Percentiles rank a stretch among this genome's conserved stretches.
Conservation (phyloP, 2,797 vertebrate genomes). For the Ambastaia sidthimunki region DNA sequence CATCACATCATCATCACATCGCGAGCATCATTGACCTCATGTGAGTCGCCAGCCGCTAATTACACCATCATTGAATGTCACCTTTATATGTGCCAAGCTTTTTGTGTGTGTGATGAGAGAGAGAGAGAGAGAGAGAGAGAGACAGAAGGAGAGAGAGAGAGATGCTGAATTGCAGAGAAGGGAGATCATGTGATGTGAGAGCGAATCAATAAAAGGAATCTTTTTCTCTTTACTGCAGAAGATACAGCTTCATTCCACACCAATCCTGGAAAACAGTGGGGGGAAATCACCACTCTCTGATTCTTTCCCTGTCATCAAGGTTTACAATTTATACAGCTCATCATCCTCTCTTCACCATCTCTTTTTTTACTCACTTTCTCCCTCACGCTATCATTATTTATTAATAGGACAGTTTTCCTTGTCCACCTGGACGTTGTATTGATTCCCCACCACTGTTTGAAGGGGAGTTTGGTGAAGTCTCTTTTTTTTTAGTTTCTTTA, state of each 20-base stretch:
- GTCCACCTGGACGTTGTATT: constrained; percentile 49
- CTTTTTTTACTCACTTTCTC: not conserved
- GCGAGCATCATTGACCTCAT: constrained; percentile 32
- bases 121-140: too few relatives aligned
- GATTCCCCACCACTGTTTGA: constrained; percentile 44
- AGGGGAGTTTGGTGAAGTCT: constrained; percentile 9
- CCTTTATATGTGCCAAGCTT: constrained; percentile 42
- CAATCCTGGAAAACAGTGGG: constrained; percentile 4
- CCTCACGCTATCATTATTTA: constrained; percentile 46
- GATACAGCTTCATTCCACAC: constrained; percentile 30
- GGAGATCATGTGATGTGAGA: constrained; percentile 41
- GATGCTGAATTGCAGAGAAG: constrained; percentile 36
- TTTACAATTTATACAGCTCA: constrained; percentile 24
- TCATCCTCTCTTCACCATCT: not conserved
- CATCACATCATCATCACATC: constrained; percentile 10
- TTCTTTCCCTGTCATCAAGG: constrained; percentile 2
- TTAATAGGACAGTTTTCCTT: constrained; percentile 44
- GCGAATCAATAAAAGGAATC: constrained; percentile 42
- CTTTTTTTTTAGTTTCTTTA: constrained; percentile 40
- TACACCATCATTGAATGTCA: constrained; percentile 54
- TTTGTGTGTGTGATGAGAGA: not conserved
- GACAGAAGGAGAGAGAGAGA: not conserved
- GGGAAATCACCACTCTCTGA: not conserved
- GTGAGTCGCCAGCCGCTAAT: constrained; percentile 45
- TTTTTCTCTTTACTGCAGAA: constrained; percentile 27